Evolutionary conservation across 1,140 invertebrate species (phyloP), one percentile per base, ranked within the genome.

Genomic region (Sinonovacula constricta): DNA sequence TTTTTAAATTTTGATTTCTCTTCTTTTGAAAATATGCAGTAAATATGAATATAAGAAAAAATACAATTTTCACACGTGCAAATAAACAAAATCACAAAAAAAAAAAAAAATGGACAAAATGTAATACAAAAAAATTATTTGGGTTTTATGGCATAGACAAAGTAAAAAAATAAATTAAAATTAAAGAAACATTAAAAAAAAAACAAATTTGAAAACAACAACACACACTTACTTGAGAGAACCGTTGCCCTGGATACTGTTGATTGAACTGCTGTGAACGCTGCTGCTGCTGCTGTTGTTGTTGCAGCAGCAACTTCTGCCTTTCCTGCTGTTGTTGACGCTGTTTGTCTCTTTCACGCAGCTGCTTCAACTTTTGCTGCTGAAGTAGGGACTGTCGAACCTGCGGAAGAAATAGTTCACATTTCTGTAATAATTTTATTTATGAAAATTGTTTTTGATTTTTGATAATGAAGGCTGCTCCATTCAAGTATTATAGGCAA

Each of bases 281-380:
- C 24, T 57, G 65, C 24, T 71, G 69, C 39, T 72, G 92, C 63
- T 82, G 65, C 22, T 79, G 62, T 65, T 87, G 94, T 93, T 79
- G 93, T 93, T 90, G 94, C 94, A 85, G 93, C 93, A 70, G 93
- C 93, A 79, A 94, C 93, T 53, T 95, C 89, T 85, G 95, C 57
- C 78, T 77, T 83, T 95, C 94, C 51, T 86, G 85, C 45, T 81
- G 79, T 34, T 86, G 83, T 56, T 80, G 72, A 26, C 83, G 81
- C 12, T 81, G 81, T 66, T 87, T 86, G 59, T 86, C 79, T 15
- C 71, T 45, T 54, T 86, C 84, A 10, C 82, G 51, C 54, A 85
- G 53, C 45, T 83, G 78, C 51, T 86, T 87, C 33, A 85, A 68
- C 53, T 85, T 84, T 60, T 88, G 87, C 49, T 88, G 85, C 15